phyloP scores from a whole-genome alignment of 2,113 vertebrate genomes.

The Chlamydotis undulata region DNA sequence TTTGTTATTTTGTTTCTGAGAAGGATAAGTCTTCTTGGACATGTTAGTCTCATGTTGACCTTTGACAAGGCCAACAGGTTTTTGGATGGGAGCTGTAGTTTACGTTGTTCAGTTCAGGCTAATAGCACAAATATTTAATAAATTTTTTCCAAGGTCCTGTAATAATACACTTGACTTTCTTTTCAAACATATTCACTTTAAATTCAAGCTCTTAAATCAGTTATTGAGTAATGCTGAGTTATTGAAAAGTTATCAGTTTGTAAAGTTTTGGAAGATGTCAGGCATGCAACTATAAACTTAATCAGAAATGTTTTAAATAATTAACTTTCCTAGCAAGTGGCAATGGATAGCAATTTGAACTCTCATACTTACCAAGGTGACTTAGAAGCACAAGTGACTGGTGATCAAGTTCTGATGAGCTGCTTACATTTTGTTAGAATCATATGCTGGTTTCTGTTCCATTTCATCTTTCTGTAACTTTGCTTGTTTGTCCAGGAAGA shows the following conservation, averaged over 20 bases:
- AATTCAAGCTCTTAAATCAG: slow-evolving; percentile 33
- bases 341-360: background rate
- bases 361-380: background rate
- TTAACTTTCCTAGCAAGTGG: background rate
- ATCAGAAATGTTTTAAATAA: background rate
- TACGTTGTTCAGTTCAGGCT: slow-evolving; percentile 26
- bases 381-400: background rate
- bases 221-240: background rate
- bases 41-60: background rate
- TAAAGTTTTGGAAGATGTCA: background rate
- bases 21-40: background rate
- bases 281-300: background rate
- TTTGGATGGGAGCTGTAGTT: background rate
- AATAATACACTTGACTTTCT: background rate
- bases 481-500: background rate
- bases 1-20: background rate
- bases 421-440: background rate
- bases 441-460: background rate
- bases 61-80: background rate
- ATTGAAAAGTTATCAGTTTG: background rate
- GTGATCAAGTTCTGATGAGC: background rate
- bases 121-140: slow-evolving; percentile 31
- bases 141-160: slow-evolving; percentile 37
- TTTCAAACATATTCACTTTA: background rate
- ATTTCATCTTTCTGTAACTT: background rate